Percentiles rank a stretch among this genome's conserved stretches.
phyloP scores from a whole-genome alignment of 1,140 invertebrate genomes.

The Tyrophagus putrescentiae region DNA sequence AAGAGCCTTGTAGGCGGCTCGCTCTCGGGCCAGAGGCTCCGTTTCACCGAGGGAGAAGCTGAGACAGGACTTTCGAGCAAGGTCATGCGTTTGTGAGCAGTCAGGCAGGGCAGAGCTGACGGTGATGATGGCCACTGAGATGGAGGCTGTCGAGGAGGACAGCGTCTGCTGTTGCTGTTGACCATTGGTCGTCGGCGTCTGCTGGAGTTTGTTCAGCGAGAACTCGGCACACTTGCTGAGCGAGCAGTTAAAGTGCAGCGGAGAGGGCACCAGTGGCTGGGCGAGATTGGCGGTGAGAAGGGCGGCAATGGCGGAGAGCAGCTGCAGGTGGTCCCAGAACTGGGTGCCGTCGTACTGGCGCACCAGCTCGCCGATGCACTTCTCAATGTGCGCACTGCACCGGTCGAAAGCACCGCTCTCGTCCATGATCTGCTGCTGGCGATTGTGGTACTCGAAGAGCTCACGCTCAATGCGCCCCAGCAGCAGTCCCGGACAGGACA shows the following conservation, averaged over 20 bases:
- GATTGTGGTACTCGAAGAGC: constrained; percentile 13
- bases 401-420: neutral
- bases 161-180: too few species aligned
- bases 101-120: neutral
- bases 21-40: neutral
- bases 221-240: neutral
- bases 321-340: constrained; percentile 4
- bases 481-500: neutral
- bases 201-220: neutral
- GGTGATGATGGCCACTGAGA: neutral
- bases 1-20: constrained; percentile 3
- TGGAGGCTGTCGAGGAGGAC: too few species aligned
- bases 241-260: constrained; percentile 7
- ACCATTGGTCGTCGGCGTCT: neutral
- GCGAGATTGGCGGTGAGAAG: neutral
- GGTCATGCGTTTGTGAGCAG: neutral
- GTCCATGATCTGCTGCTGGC: constrained; percentile 3
- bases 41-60: neutral
- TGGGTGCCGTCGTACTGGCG: neutral
- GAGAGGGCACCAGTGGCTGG: neutral
- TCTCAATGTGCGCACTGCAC: neutral
- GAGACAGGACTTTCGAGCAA: neutral
- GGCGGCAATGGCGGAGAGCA: neutral
- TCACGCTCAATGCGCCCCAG: neutral
- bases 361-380: neutral